Conservation (phyloP, 2,113 vertebrate genomes). For the Dolichallabes microphthalmus region DNA sequence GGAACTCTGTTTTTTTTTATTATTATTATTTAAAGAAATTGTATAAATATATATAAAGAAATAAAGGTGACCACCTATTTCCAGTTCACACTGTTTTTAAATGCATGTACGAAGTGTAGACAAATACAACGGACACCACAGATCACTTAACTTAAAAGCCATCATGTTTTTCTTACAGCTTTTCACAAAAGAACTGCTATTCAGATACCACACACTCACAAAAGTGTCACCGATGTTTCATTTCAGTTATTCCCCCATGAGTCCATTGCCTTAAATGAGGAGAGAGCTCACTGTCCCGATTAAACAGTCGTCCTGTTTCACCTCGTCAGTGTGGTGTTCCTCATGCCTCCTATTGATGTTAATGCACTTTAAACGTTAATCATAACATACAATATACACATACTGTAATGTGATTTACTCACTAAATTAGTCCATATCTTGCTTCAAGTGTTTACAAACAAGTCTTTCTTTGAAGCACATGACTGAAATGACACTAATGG, state of each 20-base stretch:
- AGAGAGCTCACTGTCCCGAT: not conserved
- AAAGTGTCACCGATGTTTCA: conserved; percentile 9
- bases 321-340: not conserved
- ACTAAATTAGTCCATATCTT: conserved; percentile 1
- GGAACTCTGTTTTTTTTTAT: conserved; percentile 9
- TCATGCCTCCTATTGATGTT: not conserved
- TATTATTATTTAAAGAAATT: conserved; percentile 34
- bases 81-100: conserved; percentile 50
- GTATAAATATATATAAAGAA: conserved; percentile 66
- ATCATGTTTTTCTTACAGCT: conserved; percentile 51
- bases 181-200: conserved; percentile 48
- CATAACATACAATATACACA: not conserved
- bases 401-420: not conserved
- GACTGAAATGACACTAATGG: conserved; percentile 20
- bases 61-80: conserved; percentile 58
- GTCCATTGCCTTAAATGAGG: not conserved
- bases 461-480: conserved; percentile 25
- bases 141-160: conserved; percentile 49
- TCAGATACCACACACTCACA: conserved; percentile 25
- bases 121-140: conserved; percentile 23
- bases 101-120: conserved; percentile 41
- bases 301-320: not conserved
- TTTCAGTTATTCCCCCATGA: conserved; percentile 2
- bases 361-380: conserved; percentile 4
- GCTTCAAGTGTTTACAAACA: conserved; percentile 29